phyloP scores from a whole-genome alignment of 2,888 invertebrate species.

The Keiferia lycopersicella region DNA sequence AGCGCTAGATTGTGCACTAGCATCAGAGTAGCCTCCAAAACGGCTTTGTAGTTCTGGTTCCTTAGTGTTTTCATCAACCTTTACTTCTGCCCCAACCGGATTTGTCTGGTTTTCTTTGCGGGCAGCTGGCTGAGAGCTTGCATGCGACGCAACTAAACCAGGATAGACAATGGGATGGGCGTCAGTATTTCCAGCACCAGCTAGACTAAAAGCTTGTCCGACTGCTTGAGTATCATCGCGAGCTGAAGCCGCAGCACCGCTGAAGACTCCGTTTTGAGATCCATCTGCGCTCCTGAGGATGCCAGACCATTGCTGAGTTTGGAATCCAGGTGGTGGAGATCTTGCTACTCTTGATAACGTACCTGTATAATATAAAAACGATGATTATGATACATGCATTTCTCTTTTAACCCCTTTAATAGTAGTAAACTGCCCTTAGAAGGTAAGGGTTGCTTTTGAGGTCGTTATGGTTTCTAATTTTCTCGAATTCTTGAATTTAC shows the following conservation, averaged over 20 bases:
- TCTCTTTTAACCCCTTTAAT: too few relatives aligned
- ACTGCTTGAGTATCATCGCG: constrained; percentile 40
- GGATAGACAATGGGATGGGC: background rate
- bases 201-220: constrained; percentile 54
- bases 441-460: too few relatives aligned
- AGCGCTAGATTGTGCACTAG: constrained; percentile 6
- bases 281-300: constrained; percentile 48
- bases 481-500: too few relatives aligned
- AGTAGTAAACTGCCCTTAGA: background rate
- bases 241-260: constrained; percentile 50
- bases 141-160: background rate
- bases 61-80: background rate
- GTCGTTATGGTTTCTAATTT: too few relatives aligned
- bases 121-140: too few relatives aligned
- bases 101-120: background rate
- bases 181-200: constrained; percentile 22
- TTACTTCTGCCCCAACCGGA: background rate
- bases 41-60: background rate
- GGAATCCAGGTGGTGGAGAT: constrained; percentile 38
- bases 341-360: background rate
- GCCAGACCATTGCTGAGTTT: constrained; percentile 61
- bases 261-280: constrained; percentile 53
- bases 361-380: background rate
- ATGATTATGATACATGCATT: background rate
- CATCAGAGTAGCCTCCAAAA: constrained; percentile 3